Evolutionary conservation across 2,888 invertebrate genomes (phyloP), one percentile per base, ranked within the genome.

Genomic region (Xanthia togata): DNA sequence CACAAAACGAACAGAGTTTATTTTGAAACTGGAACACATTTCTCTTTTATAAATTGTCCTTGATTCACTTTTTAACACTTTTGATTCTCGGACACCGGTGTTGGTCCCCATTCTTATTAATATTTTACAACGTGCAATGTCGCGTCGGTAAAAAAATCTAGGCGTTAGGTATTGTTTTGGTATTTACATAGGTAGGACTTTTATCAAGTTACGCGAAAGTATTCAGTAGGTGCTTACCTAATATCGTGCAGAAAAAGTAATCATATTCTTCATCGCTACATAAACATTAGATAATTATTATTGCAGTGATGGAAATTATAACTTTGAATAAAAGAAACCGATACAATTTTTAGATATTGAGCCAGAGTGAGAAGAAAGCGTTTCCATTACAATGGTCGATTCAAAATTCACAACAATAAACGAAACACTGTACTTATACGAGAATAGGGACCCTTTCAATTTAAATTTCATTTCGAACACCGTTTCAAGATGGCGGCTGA

Each of bases 401-500:
- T 81, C 31, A 81, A 70, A 81, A 72, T 70, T 69, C 76, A 62
- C 38, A 38, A 73, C 55, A 63, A 70, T 67, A 82, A 82, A 85
- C 63, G 83, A 79, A 83, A 84, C 76, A 63, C 55, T 70, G 68
- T 63, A 82, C 62, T 53, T 75, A 64, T 70, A 70, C 63, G 75
- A 81, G 71, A 87, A 85, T 85, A 85, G 76, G 81, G 78, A 79
- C 82, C 84, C 76, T 82, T 83, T 73, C 75, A 81, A 76, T 85
- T 88, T 79, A 82, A 88, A 88, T 82, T 85, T 84, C 75, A 88
- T 82, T 85, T 84, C 75, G 79, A 87, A 84, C 86, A 87, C 82
- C 63, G 79, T 85, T 89, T 86, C 89, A 93, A 91, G 93, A 93
- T 90, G 95, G 94, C 90, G 94, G 92, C 81, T 88, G 90, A 70